A percentile compares a stretch with the other conserved stretches of the same genome.
Conservation (phyloP, 2,888 invertebrate species). For the Pyrochroa serraticornis region DNA sequence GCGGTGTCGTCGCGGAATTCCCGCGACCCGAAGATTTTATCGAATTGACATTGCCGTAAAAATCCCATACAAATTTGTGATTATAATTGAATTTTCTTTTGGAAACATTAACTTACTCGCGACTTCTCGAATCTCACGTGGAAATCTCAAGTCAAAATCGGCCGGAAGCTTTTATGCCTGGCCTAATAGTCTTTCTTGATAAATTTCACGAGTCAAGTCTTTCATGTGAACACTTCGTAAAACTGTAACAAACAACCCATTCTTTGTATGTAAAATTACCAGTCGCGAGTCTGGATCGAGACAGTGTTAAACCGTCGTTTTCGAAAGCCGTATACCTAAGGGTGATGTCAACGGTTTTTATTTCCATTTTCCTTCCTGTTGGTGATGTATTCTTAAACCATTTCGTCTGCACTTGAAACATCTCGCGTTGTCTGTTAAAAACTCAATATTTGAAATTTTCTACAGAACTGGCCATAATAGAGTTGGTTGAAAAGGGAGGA, state of each 20-base stretch:
- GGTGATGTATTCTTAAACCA: too few species aligned
- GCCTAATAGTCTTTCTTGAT: conserved; percentile 5
- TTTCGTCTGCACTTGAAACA: too few species aligned
- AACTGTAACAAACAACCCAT: not conserved
- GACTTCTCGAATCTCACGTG: conserved; percentile 5
- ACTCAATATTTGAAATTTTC: too few species aligned
- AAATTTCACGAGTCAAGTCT: conserved; percentile 1
- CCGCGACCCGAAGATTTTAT: conserved; percentile 14
- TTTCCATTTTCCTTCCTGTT: too few species aligned
- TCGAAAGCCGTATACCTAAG: too few species aligned
- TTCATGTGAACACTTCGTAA: conserved; percentile 11
- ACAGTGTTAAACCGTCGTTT: too few species aligned
- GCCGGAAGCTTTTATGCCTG: conserved; percentile 12
- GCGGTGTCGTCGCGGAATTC: not conserved
- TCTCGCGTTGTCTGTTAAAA: too few species aligned
- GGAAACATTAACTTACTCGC: not conserved
- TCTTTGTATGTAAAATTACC: conserved; percentile 14
- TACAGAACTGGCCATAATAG: too few species aligned
- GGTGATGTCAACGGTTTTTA: too few species aligned
- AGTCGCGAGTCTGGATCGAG: not conserved
- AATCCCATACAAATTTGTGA: conserved; percentile 14
- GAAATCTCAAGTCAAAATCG: conserved; percentile 8
- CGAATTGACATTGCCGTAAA: conserved; percentile 5
- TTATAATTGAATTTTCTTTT: conserved; percentile 8
- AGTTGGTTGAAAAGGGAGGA: too few species aligned